phyloP scores from a whole-genome alignment of 2,888 invertebrate species.

The Temnothorax ravouxi region DNA sequence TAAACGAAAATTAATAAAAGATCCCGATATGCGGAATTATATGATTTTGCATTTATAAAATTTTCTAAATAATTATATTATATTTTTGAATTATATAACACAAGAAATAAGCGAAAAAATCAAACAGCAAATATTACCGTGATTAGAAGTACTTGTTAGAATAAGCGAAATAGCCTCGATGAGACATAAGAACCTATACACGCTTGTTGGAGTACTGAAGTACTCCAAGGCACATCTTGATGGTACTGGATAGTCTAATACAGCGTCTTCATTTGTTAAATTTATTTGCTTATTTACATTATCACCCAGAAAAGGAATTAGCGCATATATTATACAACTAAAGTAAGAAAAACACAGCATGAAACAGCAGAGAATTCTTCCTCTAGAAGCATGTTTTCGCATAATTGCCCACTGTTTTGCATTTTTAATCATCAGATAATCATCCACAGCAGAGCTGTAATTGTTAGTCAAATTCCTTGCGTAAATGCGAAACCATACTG shows the following conservation, averaged over 20 bases:
- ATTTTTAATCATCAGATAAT: slow-evolving; percentile 6
- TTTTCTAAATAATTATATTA: not conserved
- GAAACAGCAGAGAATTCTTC: not conserved
- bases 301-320: not conserved
- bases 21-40: not conserved
- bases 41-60: not conserved
- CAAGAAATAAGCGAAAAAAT: not conserved
- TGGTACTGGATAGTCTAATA: not conserved
- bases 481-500: slow-evolving; percentile 23
- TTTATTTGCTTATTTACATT: not conserved
- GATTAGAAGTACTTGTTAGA: not conserved
- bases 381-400: slow-evolving; percentile 17
- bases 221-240: slow-evolving; percentile 15
- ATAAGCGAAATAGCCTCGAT: not conserved
- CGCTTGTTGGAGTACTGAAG: not conserved
- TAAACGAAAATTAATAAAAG: no score
- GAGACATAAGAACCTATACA: not conserved
- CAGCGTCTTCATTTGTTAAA: not conserved
- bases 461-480: not conserved
- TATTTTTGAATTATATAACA: not conserved
- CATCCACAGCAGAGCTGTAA: not conserved
- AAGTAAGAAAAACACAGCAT: not conserved
- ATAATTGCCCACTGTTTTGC: not conserved
- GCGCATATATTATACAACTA: slow-evolving; percentile 11
- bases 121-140: not conserved